Evolutionary conservation across 1,140 invertebrate genomes (phyloP).

Genomic region (Ruditapes philippinarum): DNA sequence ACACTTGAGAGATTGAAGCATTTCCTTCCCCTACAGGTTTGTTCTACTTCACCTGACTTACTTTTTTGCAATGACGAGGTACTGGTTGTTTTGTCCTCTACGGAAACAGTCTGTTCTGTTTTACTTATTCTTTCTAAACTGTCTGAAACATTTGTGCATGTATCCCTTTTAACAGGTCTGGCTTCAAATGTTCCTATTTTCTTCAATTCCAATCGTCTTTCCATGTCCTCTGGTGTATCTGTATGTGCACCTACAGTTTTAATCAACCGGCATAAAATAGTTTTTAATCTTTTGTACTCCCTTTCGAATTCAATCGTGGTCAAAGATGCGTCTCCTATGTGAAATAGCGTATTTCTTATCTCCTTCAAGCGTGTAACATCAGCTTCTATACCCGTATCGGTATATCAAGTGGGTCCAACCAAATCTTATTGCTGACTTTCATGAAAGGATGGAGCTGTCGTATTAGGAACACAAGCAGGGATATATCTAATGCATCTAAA

Average conservation of each 20-base stretch:
- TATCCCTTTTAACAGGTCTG: background rate
- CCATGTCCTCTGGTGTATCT: background rate
- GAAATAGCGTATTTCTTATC: background rate
- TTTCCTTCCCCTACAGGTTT: background rate
- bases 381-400: background rate
- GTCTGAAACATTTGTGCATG: background rate
- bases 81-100: background rate
- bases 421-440: background rate
- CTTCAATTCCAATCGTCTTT: background rate
- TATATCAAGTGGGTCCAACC: background rate
- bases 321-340: background rate
- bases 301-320: background rate
- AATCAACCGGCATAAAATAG: background rate
- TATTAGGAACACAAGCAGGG: background rate
- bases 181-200: background rate
- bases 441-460: background rate
- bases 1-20: background rate
- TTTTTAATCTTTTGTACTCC: background rate
- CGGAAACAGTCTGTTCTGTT: background rate
- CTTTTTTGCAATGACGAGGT: background rate
- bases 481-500: background rate
- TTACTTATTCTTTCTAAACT: background rate
- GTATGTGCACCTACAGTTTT: background rate
- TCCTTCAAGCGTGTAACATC: background rate
- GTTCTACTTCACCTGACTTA: background rate